These are phyloP conservation scores for Tetragnatha montana DNA, from an alignment of 2,888 invertebrate genomes.

Conservation along the genomic window DNA sequence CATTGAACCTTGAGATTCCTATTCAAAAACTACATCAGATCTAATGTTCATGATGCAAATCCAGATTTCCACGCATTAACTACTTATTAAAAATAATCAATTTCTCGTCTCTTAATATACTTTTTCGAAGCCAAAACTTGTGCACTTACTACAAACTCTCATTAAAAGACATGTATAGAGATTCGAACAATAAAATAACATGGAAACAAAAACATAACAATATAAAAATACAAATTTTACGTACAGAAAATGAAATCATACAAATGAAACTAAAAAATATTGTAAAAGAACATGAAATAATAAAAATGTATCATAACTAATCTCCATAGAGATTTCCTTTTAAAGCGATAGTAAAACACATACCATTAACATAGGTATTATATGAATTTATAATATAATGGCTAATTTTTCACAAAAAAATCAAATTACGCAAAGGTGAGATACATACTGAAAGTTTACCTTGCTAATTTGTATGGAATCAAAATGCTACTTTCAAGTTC, in stretches of 20 bases:
- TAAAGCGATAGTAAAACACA: not conserved
- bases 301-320: not conserved
- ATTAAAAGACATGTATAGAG: not conserved
- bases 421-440: not conserved
- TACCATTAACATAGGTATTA: not conserved
- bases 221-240: slow-evolving; percentile 13
- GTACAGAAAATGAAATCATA: slow-evolving; percentile 6
- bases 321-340: not conserved
- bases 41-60: not conserved
- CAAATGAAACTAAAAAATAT: slow-evolving; percentile 17
- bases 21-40: not conserved
- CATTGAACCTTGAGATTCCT: not conserved
- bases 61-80: not conserved
- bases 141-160: not conserved
- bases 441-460: not conserved
- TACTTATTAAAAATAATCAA: not conserved
- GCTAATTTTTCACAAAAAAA: not conserved
- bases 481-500: no score
- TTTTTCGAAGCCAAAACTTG: not conserved
- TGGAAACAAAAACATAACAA: not conserved
- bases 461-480: no score
- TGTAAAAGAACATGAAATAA: not conserved
- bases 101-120: not conserved
- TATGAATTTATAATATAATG: not conserved
- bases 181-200: not conserved